phyloP scores from a whole-genome alignment of 2,113 vertebrate genomes.

The Circaetus cinerascens region DNA sequence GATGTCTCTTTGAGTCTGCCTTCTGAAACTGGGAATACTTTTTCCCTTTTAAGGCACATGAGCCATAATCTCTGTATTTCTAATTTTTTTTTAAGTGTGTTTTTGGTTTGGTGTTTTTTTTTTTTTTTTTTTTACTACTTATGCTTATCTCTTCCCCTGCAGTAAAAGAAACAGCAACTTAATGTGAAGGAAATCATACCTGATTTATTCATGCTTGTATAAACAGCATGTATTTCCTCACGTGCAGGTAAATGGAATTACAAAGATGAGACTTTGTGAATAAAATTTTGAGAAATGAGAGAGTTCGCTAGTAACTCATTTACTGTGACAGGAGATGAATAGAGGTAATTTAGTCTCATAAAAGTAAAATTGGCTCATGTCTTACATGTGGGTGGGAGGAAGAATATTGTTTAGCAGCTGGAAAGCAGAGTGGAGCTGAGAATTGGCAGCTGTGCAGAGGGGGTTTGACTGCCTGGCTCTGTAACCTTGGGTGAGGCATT shows the following conservation, averaged over 20 bases:
- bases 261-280: conserved; percentile 31
- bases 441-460: conserved; percentile 15
- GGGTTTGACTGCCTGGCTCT: conserved; percentile 3
- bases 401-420: conserved; percentile 26
- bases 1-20: background rate
- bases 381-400: conserved; percentile 28
- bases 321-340: conserved; percentile 62
- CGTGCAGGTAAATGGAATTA: conserved; percentile 9
- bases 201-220: background rate
- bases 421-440: background rate
- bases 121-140: background rate
- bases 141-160: background rate
- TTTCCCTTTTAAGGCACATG: background rate
- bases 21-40: background rate
- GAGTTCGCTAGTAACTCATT: conserved; percentile 48
- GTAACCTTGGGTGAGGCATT: background rate
- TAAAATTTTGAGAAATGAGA: conserved; percentile 53
- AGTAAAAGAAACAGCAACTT: background rate
- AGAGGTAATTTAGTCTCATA: conserved; percentile 59
- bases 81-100: background rate
- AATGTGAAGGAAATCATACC: background rate
- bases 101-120: background rate
- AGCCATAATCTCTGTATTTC: background rate
- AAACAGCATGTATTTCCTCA: conserved; percentile 3
- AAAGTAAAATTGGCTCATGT: conserved; percentile 61